Conservation (phyloP, 2,888 invertebrate genomes). For the Exocentrus adspersus region DNA sequence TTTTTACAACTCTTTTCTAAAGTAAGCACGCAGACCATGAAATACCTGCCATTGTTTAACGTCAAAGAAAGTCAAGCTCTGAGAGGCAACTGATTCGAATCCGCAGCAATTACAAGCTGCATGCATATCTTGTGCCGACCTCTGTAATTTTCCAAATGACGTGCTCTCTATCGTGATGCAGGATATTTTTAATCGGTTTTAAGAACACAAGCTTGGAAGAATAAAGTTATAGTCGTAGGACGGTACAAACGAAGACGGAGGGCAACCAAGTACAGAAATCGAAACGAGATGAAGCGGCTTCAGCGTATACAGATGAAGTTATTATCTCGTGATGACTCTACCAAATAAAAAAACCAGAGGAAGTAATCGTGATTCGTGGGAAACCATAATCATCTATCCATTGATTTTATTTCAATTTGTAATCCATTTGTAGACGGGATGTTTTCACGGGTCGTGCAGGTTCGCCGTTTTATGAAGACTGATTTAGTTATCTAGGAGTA, state of each 20-base stretch:
- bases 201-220: slow-evolving; percentile 1
- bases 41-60: neutral
- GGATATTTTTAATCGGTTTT: slow-evolving; percentile 9
- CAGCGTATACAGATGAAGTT: slow-evolving; percentile 50
- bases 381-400: slow-evolving; percentile 38
- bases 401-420: slow-evolving; percentile 42
- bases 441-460: neutral
- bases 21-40: too few relatives aligned
- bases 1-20: too few relatives aligned
- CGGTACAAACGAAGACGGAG: neutral
- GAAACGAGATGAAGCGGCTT: slow-evolving; percentile 21
- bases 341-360: slow-evolving; percentile 50
- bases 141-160: slow-evolving; percentile 52
- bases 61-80: neutral
- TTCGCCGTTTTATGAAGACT: neutral
- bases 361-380: slow-evolving; percentile 52
- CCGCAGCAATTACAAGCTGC: slow-evolving; percentile 46
- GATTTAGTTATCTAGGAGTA: too few relatives aligned
- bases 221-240: neutral
- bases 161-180: slow-evolving; percentile 49
- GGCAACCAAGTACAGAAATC: neutral
- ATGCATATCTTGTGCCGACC: slow-evolving; percentile 44
- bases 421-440: slow-evolving; percentile 25
- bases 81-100: slow-evolving; percentile 4
- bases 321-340: slow-evolving; percentile 53